phyloP scores from a whole-genome alignment of 1,140 invertebrate species.

The Drosophila tani region DNA sequence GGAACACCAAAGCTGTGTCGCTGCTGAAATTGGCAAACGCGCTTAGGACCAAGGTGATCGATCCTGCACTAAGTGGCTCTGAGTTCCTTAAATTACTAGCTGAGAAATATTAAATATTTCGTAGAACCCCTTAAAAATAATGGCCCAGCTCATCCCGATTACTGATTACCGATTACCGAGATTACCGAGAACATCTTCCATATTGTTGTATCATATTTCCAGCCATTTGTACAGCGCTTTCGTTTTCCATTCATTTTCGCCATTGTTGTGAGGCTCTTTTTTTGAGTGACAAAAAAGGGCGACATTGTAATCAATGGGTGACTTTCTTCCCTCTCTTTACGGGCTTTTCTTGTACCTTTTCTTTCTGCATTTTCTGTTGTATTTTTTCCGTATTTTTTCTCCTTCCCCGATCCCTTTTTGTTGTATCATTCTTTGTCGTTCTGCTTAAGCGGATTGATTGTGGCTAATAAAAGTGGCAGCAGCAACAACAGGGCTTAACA shows the following conservation, averaged over 20 bases:
- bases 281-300: background rate
- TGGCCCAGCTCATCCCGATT: background rate
- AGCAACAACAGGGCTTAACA: constrained; percentile 58
- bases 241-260: constrained; percentile 24
- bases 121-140: background rate
- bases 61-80: background rate
- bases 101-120: background rate
- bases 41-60: constrained; percentile 9
- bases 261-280: constrained; percentile 11
- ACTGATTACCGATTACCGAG: constrained; percentile 23
- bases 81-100: background rate
- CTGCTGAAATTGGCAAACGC: constrained; percentile 3
- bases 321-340: background rate
- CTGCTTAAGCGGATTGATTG: constrained; percentile 76
- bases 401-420: background rate
- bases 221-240: constrained; percentile 9
- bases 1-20: background rate
- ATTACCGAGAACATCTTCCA: background rate
- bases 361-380: background rate
- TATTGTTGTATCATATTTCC: constrained; percentile 24
- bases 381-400: background rate
- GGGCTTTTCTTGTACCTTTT: background rate
- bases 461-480: constrained; percentile 72
- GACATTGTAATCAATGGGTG: constrained; percentile 25
- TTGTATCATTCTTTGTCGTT: constrained; percentile 13